These are phyloP conservation scores for Temnothorax longispinosus DNA, from an alignment of 1,140 invertebrate species.

Conservation along the genomic window DNA sequence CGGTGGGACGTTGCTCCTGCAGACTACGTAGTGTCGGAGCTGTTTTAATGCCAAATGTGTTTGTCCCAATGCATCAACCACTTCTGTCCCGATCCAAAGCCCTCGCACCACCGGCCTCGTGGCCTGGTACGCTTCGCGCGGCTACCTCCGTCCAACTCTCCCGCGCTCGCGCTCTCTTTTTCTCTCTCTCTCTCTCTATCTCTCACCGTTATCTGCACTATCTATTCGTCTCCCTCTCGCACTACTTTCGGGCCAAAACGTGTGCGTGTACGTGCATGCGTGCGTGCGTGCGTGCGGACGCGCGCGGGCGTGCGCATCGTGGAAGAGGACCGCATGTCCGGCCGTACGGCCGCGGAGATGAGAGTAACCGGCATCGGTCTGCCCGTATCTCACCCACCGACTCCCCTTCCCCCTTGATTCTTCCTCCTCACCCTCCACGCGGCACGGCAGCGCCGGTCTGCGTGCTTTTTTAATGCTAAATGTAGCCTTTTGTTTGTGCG, in stretches of 20 bases:
- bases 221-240: slow-evolving; percentile 25
- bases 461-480: slow-evolving; percentile 82
- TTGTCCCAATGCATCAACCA: slow-evolving; percentile 78
- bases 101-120: slow-evolving; percentile 57
- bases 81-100: slow-evolving; percentile 69
- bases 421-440: slow-evolving; percentile 34
- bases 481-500: slow-evolving; percentile 79
- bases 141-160: slow-evolving; percentile 41
- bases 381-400: slow-evolving; percentile 46
- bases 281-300: background rate
- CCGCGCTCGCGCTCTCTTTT: background rate
- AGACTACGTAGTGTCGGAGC: slow-evolving; percentile 67
- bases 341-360: slow-evolving; percentile 64
- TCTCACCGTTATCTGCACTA: slow-evolving; percentile 15
- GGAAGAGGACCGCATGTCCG: slow-evolving; percentile 69
- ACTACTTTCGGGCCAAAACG: slow-evolving; percentile 9
- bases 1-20: slow-evolving; percentile 55
- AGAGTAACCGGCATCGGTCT: slow-evolving; percentile 73
- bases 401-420: slow-evolving; percentile 26
- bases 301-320: slow-evolving; percentile 47
- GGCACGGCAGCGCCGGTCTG: slow-evolving; percentile 60
- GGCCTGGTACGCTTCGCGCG: slow-evolving; percentile 54
- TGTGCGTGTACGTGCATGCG: background rate
- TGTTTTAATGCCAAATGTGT: slow-evolving; percentile 79
- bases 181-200: background rate